Evolutionary conservation across 2,113 vertebrate genomes (phyloP).

Genomic region (Rhinopomastus cyanomelas): DNA sequence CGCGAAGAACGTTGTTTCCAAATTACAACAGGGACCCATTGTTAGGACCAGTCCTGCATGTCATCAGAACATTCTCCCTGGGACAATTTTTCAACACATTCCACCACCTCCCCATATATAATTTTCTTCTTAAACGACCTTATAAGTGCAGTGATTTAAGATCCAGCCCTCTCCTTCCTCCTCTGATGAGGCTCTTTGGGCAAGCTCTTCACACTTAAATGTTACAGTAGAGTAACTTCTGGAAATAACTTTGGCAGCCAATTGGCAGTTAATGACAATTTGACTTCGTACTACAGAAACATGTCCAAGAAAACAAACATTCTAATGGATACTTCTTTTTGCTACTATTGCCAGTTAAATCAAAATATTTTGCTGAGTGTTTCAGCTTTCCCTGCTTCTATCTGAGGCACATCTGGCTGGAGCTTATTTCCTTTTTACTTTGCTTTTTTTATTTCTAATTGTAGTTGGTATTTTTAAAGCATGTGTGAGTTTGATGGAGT

Average conservation of each 20-base stretch:
- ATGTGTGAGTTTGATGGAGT: background rate
- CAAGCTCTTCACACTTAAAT: background rate
- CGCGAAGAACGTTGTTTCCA: background rate
- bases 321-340: background rate
- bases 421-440: too few species aligned
- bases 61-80: background rate
- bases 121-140: background rate
- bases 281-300: background rate
- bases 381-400: background rate
- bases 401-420: background rate
- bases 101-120: background rate
- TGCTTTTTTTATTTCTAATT: background rate
- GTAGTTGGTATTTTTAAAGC: background rate
- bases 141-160: background rate
- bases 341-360: background rate
- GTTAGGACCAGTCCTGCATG: slow-evolving; percentile 17
- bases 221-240: background rate
- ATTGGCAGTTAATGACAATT: background rate
- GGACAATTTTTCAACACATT: slow-evolving; percentile 23
- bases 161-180: background rate
- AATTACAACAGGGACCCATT: background rate
- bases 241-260: background rate
- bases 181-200: background rate
- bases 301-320: slow-evolving; percentile 12
- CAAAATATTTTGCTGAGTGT: background rate